Percentiles rank a stretch among this genome's conserved stretches.
Evolutionary conservation across 2,113 vertebrate species (phyloP).

Genomic region (Blennius ocellaris): DNA sequence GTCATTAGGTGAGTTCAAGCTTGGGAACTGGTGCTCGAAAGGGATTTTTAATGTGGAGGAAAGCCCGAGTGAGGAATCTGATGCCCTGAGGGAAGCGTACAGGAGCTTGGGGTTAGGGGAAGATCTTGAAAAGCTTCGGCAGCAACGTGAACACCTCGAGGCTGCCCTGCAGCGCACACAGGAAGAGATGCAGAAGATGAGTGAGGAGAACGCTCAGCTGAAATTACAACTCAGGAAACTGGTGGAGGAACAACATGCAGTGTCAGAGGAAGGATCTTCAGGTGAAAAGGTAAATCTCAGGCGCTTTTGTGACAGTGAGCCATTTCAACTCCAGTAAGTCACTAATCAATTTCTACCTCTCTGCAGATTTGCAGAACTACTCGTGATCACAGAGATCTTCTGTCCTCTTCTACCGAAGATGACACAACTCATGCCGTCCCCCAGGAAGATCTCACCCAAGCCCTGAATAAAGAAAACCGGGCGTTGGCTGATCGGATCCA

Average conservation of each 20-base stretch:
- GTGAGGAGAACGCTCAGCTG: constrained; percentile 61
- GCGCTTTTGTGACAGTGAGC: neutral
- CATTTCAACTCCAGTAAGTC: neutral
- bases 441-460: constrained; percentile 63
- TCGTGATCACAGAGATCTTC: neutral
- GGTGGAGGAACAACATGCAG: constrained; percentile 14
- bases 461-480: constrained; percentile 79
- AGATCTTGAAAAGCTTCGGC: constrained; percentile 47
- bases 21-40: constrained; percentile 38
- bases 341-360: constrained; percentile 14
- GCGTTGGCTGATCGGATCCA: constrained; percentile 70
- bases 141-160: constrained; percentile 50
- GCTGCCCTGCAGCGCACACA: constrained; percentile 48
- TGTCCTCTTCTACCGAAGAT: constrained; percentile 9
- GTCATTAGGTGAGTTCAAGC: constrained; percentile 33
- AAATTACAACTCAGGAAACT: constrained; percentile 53
- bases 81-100: constrained; percentile 50
- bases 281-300: constrained; percentile 45
- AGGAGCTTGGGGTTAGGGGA: constrained; percentile 42
- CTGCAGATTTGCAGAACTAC: constrained; percentile 32
- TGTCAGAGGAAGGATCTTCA: constrained; percentile 1
- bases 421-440: constrained; percentile 6
- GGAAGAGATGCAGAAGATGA: constrained; percentile 44
- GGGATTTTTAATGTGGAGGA: constrained; percentile 28
- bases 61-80: constrained; percentile 40